phyloP scores from a whole-genome alignment of 2,113 vertebrate genomes.

The Tenrec ecaudatus region DNA sequence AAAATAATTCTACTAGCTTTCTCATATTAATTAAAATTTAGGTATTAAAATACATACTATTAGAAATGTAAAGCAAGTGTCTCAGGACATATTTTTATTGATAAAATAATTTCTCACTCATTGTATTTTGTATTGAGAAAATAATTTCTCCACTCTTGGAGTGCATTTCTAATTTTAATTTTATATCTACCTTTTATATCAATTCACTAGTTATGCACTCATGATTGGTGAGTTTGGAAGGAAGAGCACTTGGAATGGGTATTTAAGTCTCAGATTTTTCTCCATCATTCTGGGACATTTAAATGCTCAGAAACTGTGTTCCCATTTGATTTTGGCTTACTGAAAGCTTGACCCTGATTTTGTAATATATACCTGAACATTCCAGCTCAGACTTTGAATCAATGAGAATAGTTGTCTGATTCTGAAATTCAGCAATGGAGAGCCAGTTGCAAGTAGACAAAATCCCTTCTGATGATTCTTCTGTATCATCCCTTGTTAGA shows the following conservation, averaged over 20 bases:
- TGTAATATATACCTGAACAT: background rate
- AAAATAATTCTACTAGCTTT: background rate
- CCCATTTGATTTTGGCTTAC: background rate
- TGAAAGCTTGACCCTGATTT: background rate
- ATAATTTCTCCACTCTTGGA: background rate
- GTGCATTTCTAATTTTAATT: background rate
- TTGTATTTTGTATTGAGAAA: background rate
- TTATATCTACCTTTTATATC: background rate
- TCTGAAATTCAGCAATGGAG: background rate
- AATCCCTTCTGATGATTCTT: background rate
- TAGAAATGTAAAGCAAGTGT: background rate
- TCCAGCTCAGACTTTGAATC: background rate
- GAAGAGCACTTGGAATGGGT: too few species aligned
- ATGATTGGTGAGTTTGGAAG: background rate
- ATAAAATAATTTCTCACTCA: background rate
- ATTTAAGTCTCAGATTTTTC: too few species aligned
- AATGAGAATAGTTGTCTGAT: background rate
- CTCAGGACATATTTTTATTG: background rate
- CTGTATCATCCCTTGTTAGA: background rate
- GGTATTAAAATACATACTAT: background rate
- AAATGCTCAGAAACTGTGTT: background rate
- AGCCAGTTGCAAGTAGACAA: background rate
- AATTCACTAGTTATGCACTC: background rate
- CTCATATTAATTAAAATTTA: background rate
- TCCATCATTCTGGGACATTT: background rate